Conservation (phyloP, 2,113 vertebrate species). For the Symphodus melops region DNA sequence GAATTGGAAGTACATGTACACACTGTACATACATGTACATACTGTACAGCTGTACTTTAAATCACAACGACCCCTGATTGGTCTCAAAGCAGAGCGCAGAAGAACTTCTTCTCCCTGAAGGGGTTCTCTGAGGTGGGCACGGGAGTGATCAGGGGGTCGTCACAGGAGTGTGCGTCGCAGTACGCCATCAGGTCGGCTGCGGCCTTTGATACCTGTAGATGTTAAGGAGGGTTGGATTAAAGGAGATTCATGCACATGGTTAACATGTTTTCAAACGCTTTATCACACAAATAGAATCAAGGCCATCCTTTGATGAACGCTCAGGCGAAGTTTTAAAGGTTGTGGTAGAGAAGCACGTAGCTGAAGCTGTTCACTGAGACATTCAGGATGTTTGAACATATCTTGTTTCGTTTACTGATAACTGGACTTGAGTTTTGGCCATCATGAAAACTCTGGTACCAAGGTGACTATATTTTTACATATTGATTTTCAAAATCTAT, state of each 20-base stretch:
- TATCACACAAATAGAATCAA: no score
- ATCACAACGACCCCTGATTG: conserved; percentile 68
- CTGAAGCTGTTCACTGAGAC: neutral
- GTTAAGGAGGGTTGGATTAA: neutral
- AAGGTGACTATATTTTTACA: no score
- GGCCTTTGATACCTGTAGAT: conserved; percentile 91
- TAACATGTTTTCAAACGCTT: no score
- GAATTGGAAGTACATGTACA: conserved; percentile 73
- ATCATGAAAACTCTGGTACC: no score
- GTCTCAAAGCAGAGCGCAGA: conserved; percentile 91
- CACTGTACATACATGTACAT: conserved; percentile 73
- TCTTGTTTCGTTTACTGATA: no score
- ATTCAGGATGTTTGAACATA: neutral
- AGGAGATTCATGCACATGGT: neutral
- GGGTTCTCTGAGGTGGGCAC: conserved; percentile 96
- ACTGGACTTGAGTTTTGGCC: no score
- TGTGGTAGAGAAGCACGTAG: neutral
- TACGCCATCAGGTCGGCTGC: conserved; percentile 93
- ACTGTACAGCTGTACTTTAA: conserved; percentile 72
- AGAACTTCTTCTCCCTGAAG: conserved; percentile 95
- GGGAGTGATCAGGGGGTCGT: conserved; percentile 93
- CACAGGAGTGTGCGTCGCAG: conserved; percentile 91
- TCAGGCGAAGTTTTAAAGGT: neutral
- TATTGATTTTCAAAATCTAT: no score
- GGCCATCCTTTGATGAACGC: no score